These are phyloP conservation scores for Chaunax sp. DNA, from an alignment of 2,797 vertebrate genomes.

Conservation along the genomic window DNA sequence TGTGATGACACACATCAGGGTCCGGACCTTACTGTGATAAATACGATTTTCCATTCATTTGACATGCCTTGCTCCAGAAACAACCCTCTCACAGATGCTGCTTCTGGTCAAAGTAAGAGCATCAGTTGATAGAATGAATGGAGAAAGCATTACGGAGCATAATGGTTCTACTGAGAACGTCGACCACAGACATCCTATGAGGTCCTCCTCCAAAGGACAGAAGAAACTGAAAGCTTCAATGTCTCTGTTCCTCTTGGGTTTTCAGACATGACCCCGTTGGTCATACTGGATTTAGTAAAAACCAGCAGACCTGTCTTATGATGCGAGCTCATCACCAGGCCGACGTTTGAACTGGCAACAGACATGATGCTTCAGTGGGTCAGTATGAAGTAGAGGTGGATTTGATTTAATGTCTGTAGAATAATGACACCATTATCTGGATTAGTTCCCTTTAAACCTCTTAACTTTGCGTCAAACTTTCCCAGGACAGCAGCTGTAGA, in stretches of 20 bases:
- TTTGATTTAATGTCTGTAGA: too few relatives aligned
- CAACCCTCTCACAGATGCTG: slow-evolving; percentile 33
- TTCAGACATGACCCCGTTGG: not conserved
- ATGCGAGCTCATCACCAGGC: slow-evolving; percentile 4
- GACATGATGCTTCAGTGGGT: not conserved
- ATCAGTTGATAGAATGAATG: not conserved
- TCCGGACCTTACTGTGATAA: slow-evolving; percentile 27
- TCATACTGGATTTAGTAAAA: slow-evolving; percentile 33
- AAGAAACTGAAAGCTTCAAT: slow-evolving; percentile 6
- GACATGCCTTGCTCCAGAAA: slow-evolving; percentile 43
- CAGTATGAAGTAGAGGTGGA: too few relatives aligned
- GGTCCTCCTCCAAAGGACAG: not conserved
- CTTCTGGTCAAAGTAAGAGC: not conserved
- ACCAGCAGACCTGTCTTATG: slow-evolving; percentile 1
- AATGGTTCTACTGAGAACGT: slow-evolving; percentile 9
- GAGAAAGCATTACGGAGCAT: slow-evolving; percentile 20
- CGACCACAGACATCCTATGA: slow-evolving; percentile 60
- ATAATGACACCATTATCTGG: too few relatives aligned
- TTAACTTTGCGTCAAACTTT: too few relatives aligned
- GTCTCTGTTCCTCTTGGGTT: slow-evolving; percentile 12
- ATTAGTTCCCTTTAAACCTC: too few relatives aligned
- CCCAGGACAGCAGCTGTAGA: too few relatives aligned
- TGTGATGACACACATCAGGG: slow-evolving; percentile 66
- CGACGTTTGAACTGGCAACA: not conserved
- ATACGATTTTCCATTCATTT: slow-evolving; percentile 63